A percentile compares a stretch with the other conserved stretches of the same genome.
phyloP scores from a whole-genome alignment of 2,113 vertebrate species.

The Lipotes vexillifer region DNA sequence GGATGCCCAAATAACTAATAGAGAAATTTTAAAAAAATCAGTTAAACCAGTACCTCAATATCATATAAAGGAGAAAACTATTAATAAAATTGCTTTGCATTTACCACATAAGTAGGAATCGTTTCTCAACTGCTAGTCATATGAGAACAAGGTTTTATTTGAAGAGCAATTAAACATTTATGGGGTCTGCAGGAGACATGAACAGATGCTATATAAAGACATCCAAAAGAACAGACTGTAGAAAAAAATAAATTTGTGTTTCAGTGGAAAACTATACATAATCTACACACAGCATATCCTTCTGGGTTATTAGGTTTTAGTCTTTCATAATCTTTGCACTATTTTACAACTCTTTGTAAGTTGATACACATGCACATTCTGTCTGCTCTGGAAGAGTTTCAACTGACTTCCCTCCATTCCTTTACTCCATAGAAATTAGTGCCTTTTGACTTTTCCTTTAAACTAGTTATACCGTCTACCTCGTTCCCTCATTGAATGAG shows the following conservation, averaged over 20 bases:
- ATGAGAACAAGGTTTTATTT: neutral
- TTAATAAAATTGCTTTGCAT: neutral
- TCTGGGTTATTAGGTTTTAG: neutral
- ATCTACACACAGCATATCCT: neutral
- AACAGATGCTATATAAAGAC: neutral
- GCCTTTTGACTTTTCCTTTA: neutral
- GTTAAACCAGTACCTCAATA: neutral
- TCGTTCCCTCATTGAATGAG: neutral
- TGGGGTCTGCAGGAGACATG: neutral
- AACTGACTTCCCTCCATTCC: neutral
- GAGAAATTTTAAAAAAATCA: neutral
- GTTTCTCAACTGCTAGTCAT: neutral
- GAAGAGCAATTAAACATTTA: constrained; percentile 17
- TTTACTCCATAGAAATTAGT: neutral
- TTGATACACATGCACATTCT: neutral
- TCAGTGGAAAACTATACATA: neutral
- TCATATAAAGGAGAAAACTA: neutral
- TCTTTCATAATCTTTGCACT: neutral
- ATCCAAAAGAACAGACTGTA: neutral
- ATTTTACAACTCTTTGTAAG: neutral
- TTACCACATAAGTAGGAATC: neutral
- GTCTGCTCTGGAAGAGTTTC: neutral
- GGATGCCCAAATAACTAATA: neutral
- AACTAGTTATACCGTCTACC: neutral
- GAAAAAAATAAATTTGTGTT: neutral